These are phyloP conservation scores for Mormoops blainvillei DNA, from an alignment of 2,113 vertebrate genomes.

Conservation along the genomic window DNA sequence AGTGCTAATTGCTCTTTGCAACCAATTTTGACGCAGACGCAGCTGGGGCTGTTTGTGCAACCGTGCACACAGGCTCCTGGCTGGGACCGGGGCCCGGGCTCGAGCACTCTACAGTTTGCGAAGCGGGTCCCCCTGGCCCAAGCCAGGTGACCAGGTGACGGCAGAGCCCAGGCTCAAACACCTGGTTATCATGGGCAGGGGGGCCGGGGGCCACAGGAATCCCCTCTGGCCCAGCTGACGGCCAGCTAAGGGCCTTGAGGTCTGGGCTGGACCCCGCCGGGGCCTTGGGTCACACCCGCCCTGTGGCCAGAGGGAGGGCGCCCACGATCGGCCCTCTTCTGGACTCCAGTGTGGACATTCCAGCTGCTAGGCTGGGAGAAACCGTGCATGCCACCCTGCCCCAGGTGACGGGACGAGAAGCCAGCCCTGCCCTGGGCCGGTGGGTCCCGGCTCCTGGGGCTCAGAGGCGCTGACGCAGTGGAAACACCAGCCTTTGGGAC, in stretches of 20 bases:
- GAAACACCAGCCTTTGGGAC: neutral
- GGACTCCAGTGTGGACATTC: neutral
- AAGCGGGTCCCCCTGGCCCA: neutral
- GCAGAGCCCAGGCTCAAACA: neutral
- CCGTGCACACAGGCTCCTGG: constrained; percentile 74
- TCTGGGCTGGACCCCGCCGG: accelerated
- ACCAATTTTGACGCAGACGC: constrained; percentile 81
- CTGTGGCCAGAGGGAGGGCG: accelerated
- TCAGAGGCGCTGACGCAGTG: neutral
- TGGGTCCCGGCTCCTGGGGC: neutral
- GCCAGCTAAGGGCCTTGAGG: neutral
- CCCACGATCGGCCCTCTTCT: accelerated
- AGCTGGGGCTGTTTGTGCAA: constrained; percentile 77
- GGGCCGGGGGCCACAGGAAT: neutral
- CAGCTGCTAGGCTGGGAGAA: neutral
- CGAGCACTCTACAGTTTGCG: too few species aligned
- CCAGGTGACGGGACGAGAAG: neutral
- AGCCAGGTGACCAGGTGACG: accelerated
- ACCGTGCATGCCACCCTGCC: constrained; percentile 31
- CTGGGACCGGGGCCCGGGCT: too few species aligned
- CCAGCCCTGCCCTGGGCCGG: accelerated
- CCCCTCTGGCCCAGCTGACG: neutral
- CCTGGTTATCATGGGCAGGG: neutral
- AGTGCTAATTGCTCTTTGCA: constrained; percentile 86
- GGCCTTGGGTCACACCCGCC: accelerated